phyloP scores from a whole-genome alignment of 2,888 invertebrate species.

The Clivina fossor region DNA sequence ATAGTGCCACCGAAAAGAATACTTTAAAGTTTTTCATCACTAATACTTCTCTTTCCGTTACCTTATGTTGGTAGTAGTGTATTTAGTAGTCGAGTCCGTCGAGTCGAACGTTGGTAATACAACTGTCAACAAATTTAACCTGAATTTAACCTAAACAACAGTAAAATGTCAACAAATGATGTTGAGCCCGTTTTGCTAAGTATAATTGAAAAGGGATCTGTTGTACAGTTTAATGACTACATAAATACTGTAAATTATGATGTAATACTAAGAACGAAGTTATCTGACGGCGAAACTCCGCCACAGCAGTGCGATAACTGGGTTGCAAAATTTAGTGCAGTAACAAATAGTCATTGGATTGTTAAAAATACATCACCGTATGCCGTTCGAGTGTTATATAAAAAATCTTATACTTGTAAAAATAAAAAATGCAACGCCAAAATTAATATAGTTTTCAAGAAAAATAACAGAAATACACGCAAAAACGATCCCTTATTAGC shows the following conservation, averaged over 20 bases:
- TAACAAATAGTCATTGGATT: slow-evolving; percentile 23
- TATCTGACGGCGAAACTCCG: slow-evolving; percentile 10
- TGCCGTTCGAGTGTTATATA: slow-evolving; percentile 21
- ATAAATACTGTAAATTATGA: slow-evolving; percentile 16
- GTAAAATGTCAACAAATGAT: slow-evolving; percentile 25
- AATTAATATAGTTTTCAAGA: slow-evolving; percentile 22
- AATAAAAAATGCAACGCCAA: slow-evolving; percentile 21
- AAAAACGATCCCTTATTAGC: slow-evolving; percentile 21
- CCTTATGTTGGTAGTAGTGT: too few species aligned
- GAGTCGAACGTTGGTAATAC: too few species aligned
- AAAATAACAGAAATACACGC: slow-evolving; percentile 20
- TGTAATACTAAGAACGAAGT: slow-evolving; percentile 14
- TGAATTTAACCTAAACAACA: too few species aligned
- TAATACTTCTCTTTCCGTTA: too few species aligned
- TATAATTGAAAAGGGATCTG: slow-evolving; percentile 18
- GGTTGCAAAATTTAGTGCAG: slow-evolving; percentile 19
- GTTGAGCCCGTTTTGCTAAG: slow-evolving; percentile 19
- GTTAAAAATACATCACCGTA: slow-evolving; percentile 20
- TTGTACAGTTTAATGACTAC: slow-evolving; percentile 18
- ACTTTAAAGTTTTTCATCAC: too few species aligned
- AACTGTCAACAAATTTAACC: too few species aligned
- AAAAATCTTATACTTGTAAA: slow-evolving; percentile 22
- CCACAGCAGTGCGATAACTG: slow-evolving; percentile 21
- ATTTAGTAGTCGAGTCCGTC: too few species aligned
- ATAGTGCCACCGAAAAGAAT: too few species aligned